A percentile compares a stretch with the other conserved stretches of the same genome.
phyloP scores from a whole-genome alignment of 1,140 invertebrate species.

The Drosophila mojavensis region DNA sequence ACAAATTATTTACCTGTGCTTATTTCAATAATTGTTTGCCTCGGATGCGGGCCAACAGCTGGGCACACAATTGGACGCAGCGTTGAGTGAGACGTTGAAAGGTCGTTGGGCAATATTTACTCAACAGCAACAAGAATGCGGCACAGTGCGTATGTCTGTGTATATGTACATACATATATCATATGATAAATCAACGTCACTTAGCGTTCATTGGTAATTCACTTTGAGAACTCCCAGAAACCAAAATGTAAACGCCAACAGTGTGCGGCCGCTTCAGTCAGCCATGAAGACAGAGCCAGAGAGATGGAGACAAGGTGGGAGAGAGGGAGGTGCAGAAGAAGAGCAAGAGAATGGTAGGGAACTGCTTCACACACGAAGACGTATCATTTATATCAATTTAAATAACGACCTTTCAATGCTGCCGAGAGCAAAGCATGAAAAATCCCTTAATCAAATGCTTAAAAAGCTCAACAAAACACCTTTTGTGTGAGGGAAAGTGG shows the following conservation, averaged over 20 bases:
- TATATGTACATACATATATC: constrained; percentile 26
- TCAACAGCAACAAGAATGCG: constrained; percentile 26
- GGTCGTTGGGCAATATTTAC: constrained; percentile 28
- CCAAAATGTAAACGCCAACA: constrained; percentile 63
- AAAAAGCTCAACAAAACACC: constrained; percentile 58
- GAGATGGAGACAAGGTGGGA: not conserved
- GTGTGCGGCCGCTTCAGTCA: constrained; percentile 48
- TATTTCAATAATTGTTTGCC: constrained; percentile 36
- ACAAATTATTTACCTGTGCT: constrained; percentile 24
- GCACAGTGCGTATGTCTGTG: constrained; percentile 17
- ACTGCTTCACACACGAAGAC: constrained; percentile 44
- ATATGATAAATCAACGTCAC: constrained; percentile 78
- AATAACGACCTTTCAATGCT: constrained; percentile 79
- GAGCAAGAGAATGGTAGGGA: not conserved
- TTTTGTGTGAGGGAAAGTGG: constrained; percentile 21
- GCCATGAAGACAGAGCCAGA: constrained; percentile 11
- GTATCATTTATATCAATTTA: constrained; percentile 84
- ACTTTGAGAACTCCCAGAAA: constrained; percentile 47
- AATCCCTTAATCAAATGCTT: constrained; percentile 64
- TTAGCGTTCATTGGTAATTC: constrained; percentile 72
- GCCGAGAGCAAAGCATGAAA: constrained; percentile 43
- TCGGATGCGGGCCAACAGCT: constrained; percentile 47
- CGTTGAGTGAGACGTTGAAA: constrained; percentile 7
- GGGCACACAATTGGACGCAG: constrained; percentile 19
- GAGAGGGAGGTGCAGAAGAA: not conserved